phyloP scores from a whole-genome alignment of 2,113 vertebrate genomes.

The Gracilinanus agilis region DNA sequence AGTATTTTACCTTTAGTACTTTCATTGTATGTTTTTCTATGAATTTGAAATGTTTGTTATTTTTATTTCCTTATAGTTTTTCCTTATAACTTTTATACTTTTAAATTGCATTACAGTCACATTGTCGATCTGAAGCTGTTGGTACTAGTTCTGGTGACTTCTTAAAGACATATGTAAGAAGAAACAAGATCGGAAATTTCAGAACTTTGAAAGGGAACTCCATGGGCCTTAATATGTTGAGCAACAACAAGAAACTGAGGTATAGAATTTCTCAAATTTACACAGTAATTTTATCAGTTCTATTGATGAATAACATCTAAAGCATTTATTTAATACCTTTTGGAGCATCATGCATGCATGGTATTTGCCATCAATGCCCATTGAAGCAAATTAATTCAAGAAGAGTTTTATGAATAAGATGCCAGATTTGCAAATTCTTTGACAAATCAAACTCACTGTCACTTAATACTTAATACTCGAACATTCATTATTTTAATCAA shows the following conservation, averaged over 20 bases:
- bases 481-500: neutral
- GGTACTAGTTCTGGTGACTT: conserved; percentile 79
- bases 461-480: neutral
- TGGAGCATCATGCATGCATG: neutral
- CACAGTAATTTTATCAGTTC: conserved; percentile 10
- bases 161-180: conserved; percentile 90
- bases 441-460: neutral
- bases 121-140: conserved; percentile 85
- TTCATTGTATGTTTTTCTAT: neutral
- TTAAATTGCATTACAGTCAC: conserved; percentile 81
- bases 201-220: conserved; percentile 87
- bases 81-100: conserved; percentile 41
- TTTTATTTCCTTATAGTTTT: conserved; percentile 22
- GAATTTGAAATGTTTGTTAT: conserved; percentile 41
- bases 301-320: neutral
- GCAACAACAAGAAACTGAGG: conserved; percentile 90
- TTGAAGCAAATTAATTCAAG: neutral
- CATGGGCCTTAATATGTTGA: conserved; percentile 89
- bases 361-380: neutral
- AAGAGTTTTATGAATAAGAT: neutral
- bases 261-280: conserved; percentile 70
- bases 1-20: neutral
- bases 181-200: conserved; percentile 82
- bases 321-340: neutral
- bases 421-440: neutral